Evolutionary conservation across 2,113 vertebrate genomes (phyloP), one percentile per base, ranked within the genome.

Genomic region (Vireo altiloquus): DNA sequence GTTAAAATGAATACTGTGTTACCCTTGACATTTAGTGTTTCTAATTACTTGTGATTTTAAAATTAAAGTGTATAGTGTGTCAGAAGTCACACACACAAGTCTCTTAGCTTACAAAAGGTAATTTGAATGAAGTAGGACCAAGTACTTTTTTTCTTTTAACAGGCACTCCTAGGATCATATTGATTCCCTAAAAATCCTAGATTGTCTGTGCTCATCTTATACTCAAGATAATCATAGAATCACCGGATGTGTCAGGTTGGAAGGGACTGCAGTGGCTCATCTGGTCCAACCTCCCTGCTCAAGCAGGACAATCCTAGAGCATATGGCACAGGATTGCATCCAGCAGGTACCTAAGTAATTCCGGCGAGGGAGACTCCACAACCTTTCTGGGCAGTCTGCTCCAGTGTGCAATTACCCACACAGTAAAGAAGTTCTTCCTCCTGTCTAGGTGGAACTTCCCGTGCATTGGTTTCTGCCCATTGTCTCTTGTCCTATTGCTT

Each of bases 291-390:
- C 10, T 37, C 15, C 21, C 28, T 74, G 19, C 31, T 16, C 37
- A 50, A 20, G 3, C 10, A 33, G 19, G 4, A 33, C 20, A 1
- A 0, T 30, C 60, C 37, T 5, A n/a, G 23, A 74, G 60, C 33
- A 44, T 8, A 7, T 14, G 13, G 60, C 23, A 21, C 28, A 52
- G 37, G 19, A n/a, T 14, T 37, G 18, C 10, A 46, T 52, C 35
- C 33, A 39, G 10, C 66, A 16, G 0, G 9, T 39, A n/a, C 23
- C 9, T 39, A 23, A 59, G 15, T 52, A 39, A 33, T 28, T 74
- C 9, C 37, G 46, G 23, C 3, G 4, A 59, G 28, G 4, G 15
- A 52, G 12, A 39, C 5, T 31, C 7, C 9, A 16, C 15, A 50
- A 28, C 2, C 5, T 39, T 18, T 59, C 44, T 52, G 44, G 37